phyloP scores from a whole-genome alignment of 2,797 vertebrate species.

The Galaxias olidus region DNA sequence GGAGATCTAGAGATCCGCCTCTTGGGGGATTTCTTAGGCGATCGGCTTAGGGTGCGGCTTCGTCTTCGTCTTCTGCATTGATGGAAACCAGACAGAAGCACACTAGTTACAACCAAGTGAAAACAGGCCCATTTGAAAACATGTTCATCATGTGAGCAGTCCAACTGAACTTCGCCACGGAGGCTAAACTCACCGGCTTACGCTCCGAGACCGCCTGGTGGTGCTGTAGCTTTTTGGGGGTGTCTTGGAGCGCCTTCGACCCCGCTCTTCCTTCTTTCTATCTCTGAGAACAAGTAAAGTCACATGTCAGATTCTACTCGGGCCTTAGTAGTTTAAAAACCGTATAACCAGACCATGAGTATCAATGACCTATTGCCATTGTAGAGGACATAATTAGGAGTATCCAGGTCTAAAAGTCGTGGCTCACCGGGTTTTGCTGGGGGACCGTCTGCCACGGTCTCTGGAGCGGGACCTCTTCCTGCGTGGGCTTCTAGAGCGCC shows the following conservation, averaged over 20 bases:
- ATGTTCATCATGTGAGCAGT: not conserved
- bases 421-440: constrained; percentile 86
- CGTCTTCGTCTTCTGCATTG: constrained; percentile 77
- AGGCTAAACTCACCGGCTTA: constrained; percentile 79
- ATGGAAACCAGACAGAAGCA: not conserved
- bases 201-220: constrained; percentile 88
- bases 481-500: constrained; percentile 90
- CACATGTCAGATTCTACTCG: not conserved
- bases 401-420: constrained; percentile 45
- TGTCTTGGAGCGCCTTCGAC: constrained; percentile 92
- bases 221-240: constrained; percentile 98
- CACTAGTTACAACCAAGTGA: not conserved
- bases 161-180: not conserved
- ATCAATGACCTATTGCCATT: too few relatives aligned
- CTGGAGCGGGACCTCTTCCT: constrained; percentile 84
- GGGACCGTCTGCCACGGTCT: constrained; percentile 83
- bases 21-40: constrained; percentile 91
- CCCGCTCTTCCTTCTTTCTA: constrained; percentile 91
- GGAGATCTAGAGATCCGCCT: constrained; percentile 86
- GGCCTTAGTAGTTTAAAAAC: too few relatives aligned
- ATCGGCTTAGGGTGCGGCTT: constrained; percentile 83
- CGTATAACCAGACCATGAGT: too few relatives aligned
- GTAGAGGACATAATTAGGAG: too few relatives aligned
- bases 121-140: not conserved
- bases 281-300: constrained; percentile 73